Evolutionary conservation across 2,888 invertebrate genomes (phyloP).

Genomic region (Parapristionchus giblindavisi): DNA sequence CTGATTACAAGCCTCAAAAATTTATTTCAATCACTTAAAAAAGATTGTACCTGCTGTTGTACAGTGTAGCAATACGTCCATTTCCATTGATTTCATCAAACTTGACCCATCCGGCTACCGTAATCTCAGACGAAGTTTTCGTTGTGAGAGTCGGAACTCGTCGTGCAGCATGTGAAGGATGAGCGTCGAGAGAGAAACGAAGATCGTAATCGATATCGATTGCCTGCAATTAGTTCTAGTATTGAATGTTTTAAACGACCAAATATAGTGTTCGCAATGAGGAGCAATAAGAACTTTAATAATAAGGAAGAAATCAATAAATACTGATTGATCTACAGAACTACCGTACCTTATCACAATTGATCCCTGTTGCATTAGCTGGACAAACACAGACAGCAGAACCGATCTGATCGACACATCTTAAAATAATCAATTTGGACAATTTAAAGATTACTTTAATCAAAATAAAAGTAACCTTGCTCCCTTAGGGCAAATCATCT

Average conservation of each 20-base stretch:
- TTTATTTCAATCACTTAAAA: too few relatives aligned
- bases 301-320: neutral
- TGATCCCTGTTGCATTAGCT: conserved; percentile 93
- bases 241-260: too few relatives aligned
- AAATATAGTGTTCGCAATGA: neutral
- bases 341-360: conserved; percentile 81
- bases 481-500: conserved; percentile 62
- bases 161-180: neutral
- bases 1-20: neutral
- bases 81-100: conserved; percentile 71
- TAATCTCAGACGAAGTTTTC: conserved; percentile 46
- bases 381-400: conserved; percentile 95
- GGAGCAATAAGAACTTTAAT: neutral
- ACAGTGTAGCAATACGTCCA: conserved; percentile 89
- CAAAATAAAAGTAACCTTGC: conserved; percentile 41
- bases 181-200: conserved; percentile 79
- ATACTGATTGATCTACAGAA: neutral
- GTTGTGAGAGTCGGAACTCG: conserved; percentile 19
- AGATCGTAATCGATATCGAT: conserved; percentile 97
- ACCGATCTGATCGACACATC: conserved; percentile 73
- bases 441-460: neutral
- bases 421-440: neutral
- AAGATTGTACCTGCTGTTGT: conserved; percentile 32
- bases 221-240: conserved; percentile 69
- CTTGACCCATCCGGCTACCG: conserved; percentile 71